Evolutionary conservation across 92 coral and sea anemone genomes (phyloP), one percentile per base, ranked within the genome.

Genomic region (Heteractis magnifica): DNA sequence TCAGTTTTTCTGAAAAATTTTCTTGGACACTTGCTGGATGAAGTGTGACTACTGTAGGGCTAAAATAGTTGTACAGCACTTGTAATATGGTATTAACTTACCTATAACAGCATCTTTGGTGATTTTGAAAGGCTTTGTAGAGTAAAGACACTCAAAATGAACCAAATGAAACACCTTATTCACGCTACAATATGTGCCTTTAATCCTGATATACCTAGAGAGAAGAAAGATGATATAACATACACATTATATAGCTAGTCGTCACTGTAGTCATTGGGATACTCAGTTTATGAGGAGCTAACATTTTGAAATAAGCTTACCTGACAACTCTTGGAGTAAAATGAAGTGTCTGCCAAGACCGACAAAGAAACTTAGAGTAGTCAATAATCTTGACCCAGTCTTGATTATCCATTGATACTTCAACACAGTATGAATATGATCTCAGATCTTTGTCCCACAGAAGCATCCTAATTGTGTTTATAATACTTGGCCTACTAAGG

Each of bases 261-360:
- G 44, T 34, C 44, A 34, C 44, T 34, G 44, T 34, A 34, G 44
- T 34, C 44, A 34, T 34, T 2, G 44, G 44, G 44, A 2, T 34
- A 34, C 44, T 34, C 3, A 34, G 1, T 34, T 34, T 34, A 34
- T 34, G 3, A 34, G 44, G 3, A 2, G 44, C 44, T 2, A 34
- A 34, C 44, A 2, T 0, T 34, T 34, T 34, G 44, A 34, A 34
- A 34, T 34, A 34, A 34, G 4, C 73, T 6, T 76, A 90, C 99
- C 99, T 94, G n/a, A 94, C 99, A 87, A 96, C 99, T 56, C 98
- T 88, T 16, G 98, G 93, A 76, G 83, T 88, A 80, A 96, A 96
- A 87, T 94, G 90, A 71, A 96, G 79, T 26, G 88, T 94, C 75
- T 96, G 99, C 99, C 98, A 92, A 4, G 99, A 94, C 78, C 94